Base-by-base conservation (phyloP, 1,140 invertebrate genomes). In the Drosophila chauvacae region DNA sequence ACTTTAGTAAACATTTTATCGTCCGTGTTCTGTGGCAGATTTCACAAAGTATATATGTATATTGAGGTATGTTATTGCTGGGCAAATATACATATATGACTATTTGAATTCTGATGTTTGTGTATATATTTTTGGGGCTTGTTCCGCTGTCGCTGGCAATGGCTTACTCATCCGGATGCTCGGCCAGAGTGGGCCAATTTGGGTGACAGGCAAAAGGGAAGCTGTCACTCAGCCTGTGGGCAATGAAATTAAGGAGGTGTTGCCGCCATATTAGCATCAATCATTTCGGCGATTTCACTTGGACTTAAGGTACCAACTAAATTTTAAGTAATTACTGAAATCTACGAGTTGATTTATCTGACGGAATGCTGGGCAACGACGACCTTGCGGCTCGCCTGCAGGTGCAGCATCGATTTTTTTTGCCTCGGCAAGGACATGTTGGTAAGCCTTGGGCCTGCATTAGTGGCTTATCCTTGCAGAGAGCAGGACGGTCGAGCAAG, bases 161-260 rank as follows among this genome's bases (percentile, higher is more conserved):
- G 18, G 59, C 70, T 83, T 80, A 69, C 78, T 82, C 58, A 59
- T 35, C 60, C 37, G 65, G 65, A 11, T 44, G 37, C 53, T 33
- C 44, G 41, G 20, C 1, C 35, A n/a, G 61, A 61, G 57, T 60
- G 41, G 64, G 80, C 81, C 62, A 85, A 76, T 83, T 84, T 48
- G 23, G 57, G 11, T 80, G 81, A 60, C 81, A 63, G 61, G 35
- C 48, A 35, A 55, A 63, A 58, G 44, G 56, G 58, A 84, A 85
- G 53, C 66, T 85, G 81, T 81, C 81, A 85, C 30, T 85, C 65
- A 33, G 57, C 33, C 44, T 14, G 33, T 33, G 55, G 23, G 42
- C 23, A 48, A 42, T 68, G 39, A 81, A 71, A 61, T 58, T 28
- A 13, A 33, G 33, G 44, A 37, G 23, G 26, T 42, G 41, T 37